Conservation (phyloP, 2,888 invertebrate genomes). For the Hirtodrosophila trivittata region DNA sequence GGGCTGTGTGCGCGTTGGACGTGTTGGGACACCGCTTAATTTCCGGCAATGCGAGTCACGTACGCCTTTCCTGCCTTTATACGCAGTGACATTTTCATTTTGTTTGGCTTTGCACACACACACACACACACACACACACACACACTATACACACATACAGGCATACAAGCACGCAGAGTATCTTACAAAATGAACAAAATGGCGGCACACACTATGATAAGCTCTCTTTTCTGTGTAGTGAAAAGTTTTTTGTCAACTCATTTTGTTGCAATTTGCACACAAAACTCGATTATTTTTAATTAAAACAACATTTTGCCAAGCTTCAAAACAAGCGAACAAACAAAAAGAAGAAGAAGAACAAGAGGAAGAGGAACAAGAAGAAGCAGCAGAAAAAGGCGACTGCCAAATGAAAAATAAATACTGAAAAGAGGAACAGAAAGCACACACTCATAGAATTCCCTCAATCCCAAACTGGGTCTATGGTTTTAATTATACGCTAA, state of each 20-base stretch:
- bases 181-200: constrained; percentile 50
- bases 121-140: constrained; percentile 23
- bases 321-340: constrained; percentile 17
- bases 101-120: constrained; percentile 52
- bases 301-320: constrained; percentile 57
- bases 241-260: constrained; percentile 64
- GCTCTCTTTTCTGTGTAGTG: constrained; percentile 11
- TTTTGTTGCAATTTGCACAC: constrained; percentile 67
- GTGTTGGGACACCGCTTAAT: constrained; percentile 72
- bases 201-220: constrained; percentile 23
- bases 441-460: not conserved
- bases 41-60: constrained; percentile 74
- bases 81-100: constrained; percentile 72
- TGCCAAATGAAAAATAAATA: constrained; percentile 5
- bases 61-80: constrained; percentile 69
- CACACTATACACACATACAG: constrained; percentile 7
- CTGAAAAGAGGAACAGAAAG: not conserved
- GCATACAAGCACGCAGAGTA: constrained; percentile 28
- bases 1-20: constrained; percentile 45
- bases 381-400: constrained; percentile 2
- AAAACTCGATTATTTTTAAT: constrained; percentile 72
- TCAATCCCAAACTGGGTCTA: constrained; percentile 32
- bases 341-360: constrained; percentile 6
- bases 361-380: constrained; percentile 5
- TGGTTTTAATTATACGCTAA: constrained; percentile 59